Conservation (phyloP, 2,797 vertebrate genomes). For the Takifugu ocellatus region DNA sequence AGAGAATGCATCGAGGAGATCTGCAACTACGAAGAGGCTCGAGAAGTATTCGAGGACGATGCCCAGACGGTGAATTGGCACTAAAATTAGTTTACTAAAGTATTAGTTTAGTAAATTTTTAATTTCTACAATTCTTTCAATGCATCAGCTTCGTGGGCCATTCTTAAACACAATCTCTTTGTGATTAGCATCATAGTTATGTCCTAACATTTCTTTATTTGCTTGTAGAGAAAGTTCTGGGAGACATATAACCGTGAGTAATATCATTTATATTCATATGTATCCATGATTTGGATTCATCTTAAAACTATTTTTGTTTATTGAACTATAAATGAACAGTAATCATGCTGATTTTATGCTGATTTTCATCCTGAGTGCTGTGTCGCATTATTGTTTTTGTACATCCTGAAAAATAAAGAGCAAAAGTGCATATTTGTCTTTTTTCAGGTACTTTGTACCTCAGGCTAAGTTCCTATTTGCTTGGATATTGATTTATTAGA, state of each 20-base stretch:
- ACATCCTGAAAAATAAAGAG: no score
- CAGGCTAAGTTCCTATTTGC: no score
- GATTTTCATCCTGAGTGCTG: no score
- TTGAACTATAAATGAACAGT: not conserved
- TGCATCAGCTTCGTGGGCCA: not conserved
- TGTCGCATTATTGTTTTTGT: no score
- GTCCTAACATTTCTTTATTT: conserved; percentile 1
- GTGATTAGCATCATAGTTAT: not conserved
- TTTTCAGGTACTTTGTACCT: not conserved
- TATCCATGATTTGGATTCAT: not conserved
- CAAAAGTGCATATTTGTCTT: not conserved
- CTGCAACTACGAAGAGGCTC: conserved; percentile 83
- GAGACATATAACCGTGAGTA: conserved; percentile 59
- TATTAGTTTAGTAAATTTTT: no score
- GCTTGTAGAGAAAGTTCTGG: conserved; percentile 69
- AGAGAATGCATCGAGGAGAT: conserved; percentile 81
- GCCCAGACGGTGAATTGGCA: conserved; percentile 58
- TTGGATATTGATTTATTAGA: not conserved
- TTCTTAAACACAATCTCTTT: no score
- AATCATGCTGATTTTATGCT: not conserved
- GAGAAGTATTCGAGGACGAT: conserved; percentile 81
- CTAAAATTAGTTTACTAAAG: no score
- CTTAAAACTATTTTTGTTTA: not conserved
- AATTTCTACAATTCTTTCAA: not conserved
- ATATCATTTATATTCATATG: not conserved